Conservation (phyloP, 2,797 vertebrate species). For the Urosaurus nigricauda region DNA sequence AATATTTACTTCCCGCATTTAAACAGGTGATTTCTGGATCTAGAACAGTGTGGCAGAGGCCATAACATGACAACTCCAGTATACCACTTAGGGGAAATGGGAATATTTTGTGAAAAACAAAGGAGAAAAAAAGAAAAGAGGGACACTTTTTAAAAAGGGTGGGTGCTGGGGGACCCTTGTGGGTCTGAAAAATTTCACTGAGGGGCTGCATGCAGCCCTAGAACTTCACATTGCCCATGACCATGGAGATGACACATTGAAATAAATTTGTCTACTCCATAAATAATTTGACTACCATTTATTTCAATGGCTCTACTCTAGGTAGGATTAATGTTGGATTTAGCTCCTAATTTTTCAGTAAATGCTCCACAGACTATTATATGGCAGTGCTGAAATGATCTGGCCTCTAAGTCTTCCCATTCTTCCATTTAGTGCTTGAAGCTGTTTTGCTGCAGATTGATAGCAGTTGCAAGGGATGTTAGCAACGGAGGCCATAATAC, state of each 20-base stretch:
- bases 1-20: no score
- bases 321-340: background rate
- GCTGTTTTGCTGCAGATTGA: constrained; percentile 16
- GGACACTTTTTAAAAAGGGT: no score
- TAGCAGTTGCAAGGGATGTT: background rate
- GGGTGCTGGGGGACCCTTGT: no score
- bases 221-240: no score
- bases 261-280: background rate
- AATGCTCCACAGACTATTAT: background rate
- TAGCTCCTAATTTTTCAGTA: background rate
- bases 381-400: background rate
- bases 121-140: no score
- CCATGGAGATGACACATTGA: background rate
- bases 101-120: no score
- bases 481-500: background rate
- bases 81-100: no score
- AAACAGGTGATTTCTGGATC: no score
- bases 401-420: background rate
- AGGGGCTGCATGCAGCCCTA: no score
- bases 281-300: background rate
- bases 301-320: background rate
- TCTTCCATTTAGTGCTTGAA: background rate
- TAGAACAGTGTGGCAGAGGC: no score
- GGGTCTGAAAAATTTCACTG: no score
- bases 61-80: no score